These are phyloP conservation scores for Loriculus beryllinus DNA, from an alignment of 2,797 vertebrate species.

Conservation along the genomic window DNA sequence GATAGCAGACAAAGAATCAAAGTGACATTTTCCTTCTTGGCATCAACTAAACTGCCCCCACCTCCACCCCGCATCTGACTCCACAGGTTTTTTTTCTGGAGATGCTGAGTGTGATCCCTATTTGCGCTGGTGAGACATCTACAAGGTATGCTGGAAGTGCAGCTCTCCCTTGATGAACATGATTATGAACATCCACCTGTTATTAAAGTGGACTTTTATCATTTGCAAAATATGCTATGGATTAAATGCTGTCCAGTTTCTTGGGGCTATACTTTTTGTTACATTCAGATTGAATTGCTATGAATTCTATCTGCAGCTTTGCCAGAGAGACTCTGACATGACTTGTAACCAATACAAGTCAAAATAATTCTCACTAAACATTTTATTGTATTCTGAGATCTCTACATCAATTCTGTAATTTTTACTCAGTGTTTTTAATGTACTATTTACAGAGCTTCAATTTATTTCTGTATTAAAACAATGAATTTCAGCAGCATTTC, in stretches of 20 bases:
- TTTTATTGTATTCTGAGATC: not conserved
- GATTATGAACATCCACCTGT: not conserved
- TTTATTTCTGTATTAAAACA: not conserved
- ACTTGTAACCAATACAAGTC: not conserved
- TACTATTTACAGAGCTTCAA: not conserved
- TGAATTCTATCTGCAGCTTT: not conserved
- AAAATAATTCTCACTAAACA: not conserved
- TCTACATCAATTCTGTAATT: not conserved
- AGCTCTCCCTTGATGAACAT: not conserved
- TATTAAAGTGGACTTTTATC: not conserved
- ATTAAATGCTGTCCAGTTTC: not conserved
- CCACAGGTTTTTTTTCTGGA: constrained; percentile 26
- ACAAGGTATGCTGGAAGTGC: constrained; percentile 17
- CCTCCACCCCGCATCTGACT: constrained; percentile 11
- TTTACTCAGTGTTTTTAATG: not conserved
- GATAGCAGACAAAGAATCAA: constrained; percentile 32
- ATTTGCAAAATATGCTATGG: not conserved
- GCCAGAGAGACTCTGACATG: not conserved
- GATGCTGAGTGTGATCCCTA: constrained; percentile 54
- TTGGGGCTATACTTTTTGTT: not conserved
- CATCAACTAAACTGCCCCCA: not conserved
- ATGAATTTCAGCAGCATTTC: not conserved
- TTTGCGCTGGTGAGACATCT: constrained; percentile 29
- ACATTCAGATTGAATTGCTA: not conserved
- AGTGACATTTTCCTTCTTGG: constrained; percentile 58